Evolutionary conservation across 2,888 invertebrate species (phyloP), one percentile per base, ranked within the genome.

Genomic region (Cerceris rybyensis): DNA sequence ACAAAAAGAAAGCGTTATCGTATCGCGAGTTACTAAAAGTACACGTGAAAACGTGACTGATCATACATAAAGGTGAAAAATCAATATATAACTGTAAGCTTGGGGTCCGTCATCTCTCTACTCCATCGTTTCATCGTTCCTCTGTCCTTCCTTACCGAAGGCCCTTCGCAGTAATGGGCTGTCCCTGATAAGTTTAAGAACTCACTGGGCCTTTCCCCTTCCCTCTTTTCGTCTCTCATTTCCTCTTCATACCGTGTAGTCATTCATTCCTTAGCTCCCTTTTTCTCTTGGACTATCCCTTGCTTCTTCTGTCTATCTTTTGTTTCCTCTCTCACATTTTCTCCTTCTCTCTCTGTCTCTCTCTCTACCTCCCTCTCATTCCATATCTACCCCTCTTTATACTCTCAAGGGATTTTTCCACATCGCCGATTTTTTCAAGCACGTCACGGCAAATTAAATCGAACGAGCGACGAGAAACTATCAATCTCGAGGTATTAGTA

Each of bases 351-450:
- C 28, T 11, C 49, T 13, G 43, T 41, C 67, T n/a, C 43, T 54
- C 42, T 11, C 14, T 42, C 57, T 43, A 16, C 57, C 41, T 43
- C 55, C 2, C 57, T 57, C n/a, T n/a, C n/a, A n/a, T n/a, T n/a
- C n/a, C n/a, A n/a, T n/a, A 57, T 55, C 43, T 14, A n/a, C 43
- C 17, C 16, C 66, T 39, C 42, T 14, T 43, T 11, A 6, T 39
- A 16, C 64, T 58, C 63, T 68, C 71, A 14, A 61, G 65, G 70
- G 74, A 75, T 71, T 73, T 54, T 64, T 69, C 52, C 69, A 50
- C 75, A 11, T 39, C 65, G 63, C 6, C 77, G n/a, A 58, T 60
- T 50, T 70, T 66, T 58, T 43, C 52, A 41, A 65, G 6, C 74
- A 43, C 17, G 65, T 69, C 50, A 14, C 49, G 68, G 7, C 49